Conservation (phyloP, 2,797 vertebrate species). For the Crenichthys baileyi region DNA sequence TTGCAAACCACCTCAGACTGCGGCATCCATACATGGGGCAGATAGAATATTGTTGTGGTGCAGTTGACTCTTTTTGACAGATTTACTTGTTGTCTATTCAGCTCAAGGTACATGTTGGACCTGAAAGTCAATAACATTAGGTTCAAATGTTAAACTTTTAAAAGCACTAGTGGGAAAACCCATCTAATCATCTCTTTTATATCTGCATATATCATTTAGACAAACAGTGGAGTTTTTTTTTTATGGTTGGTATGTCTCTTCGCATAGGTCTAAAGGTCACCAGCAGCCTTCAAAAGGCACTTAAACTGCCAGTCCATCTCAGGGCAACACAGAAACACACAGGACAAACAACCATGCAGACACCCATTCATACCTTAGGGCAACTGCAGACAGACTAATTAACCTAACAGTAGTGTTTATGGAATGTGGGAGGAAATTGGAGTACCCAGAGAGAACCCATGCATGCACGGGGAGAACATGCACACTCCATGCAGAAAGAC, state of each 20-base stretch:
- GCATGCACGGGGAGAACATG: no score
- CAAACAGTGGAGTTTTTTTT: not conserved
- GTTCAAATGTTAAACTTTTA: not conserved
- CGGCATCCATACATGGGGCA: slow-evolving; percentile 64
- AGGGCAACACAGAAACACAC: no score
- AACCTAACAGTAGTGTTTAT: no score
- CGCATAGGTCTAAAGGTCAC: not conserved
- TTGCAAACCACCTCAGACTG: slow-evolving; percentile 66
- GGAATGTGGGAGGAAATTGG: no score
- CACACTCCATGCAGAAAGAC: no score
- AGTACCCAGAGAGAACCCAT: no score
- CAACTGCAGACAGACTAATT: no score
- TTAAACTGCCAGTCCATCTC: no score
- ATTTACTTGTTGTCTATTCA: slow-evolving; percentile 50
- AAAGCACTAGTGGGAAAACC: not conserved
- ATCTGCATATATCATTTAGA: not conserved
- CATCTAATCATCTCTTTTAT: not conserved
- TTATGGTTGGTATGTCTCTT: not conserved
- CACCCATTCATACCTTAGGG: no score
- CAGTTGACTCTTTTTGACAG: slow-evolving; percentile 59
- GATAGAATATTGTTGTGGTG: slow-evolving; percentile 68
- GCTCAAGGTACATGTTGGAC: slow-evolving; percentile 53
- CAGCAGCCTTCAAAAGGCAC: not conserved
- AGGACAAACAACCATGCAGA: no score
- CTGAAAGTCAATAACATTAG: slow-evolving; percentile 36